Evolutionary conservation across 1,140 invertebrate genomes (phyloP).

Genomic region (Aradophagus sp.): DNA sequence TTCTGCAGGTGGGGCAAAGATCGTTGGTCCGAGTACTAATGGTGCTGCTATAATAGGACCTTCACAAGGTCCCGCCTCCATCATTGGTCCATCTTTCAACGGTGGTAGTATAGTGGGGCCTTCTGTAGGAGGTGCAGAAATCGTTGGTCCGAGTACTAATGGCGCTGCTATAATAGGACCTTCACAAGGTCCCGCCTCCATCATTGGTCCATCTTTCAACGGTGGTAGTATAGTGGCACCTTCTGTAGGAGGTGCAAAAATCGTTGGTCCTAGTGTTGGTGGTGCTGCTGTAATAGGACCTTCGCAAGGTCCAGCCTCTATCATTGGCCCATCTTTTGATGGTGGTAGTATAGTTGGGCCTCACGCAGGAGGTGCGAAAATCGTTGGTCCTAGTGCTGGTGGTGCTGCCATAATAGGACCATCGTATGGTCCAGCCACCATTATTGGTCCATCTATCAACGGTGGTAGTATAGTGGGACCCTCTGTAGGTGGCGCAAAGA

Average conservation of each 20-base stretch:
- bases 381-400: conserved; percentile 2
- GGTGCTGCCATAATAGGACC: conserved; percentile 6
- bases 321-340: conserved; percentile 5
- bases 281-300: conserved; percentile 5
- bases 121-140: conserved; percentile 1
- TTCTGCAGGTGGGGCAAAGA: neutral
- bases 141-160: conserved; percentile 22
- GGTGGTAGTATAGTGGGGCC: conserved; percentile 13
- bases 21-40: conserved; percentile 14
- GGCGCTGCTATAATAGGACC: conserved; percentile 44
- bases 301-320: neutral
- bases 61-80: conserved; percentile 2
- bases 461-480: conserved; percentile 7
- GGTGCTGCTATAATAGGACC: conserved; percentile 9
- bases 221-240: conserved; percentile 1
- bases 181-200: conserved; percentile 4
- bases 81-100: conserved; percentile 18
- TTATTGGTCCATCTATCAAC: conserved; percentile 10
- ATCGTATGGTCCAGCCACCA: neutral
- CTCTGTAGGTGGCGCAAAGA: neutral
- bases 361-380: neutral
- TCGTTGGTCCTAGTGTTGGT: conserved; percentile 2
- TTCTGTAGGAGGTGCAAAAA: neutral
- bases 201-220: conserved; percentile 28
- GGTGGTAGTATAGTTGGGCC: too few relatives aligned